A percentile compares a stretch with the other conserved stretches of the same genome.
phyloP scores from a whole-genome alignment of 2,888 invertebrate genomes.

The Drosophila bunnanda region DNA sequence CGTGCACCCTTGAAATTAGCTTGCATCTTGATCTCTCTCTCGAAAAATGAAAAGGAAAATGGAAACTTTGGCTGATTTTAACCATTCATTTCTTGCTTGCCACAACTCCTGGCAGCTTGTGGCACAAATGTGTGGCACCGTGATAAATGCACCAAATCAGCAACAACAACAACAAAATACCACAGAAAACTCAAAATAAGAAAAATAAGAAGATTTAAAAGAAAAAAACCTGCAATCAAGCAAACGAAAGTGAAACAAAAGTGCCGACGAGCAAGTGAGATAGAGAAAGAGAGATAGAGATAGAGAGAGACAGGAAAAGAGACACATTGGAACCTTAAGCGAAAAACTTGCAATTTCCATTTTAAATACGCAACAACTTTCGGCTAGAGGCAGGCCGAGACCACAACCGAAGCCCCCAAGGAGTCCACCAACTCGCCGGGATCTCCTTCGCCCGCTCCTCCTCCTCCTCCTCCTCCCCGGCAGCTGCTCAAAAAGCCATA shows the following conservation, averaged over 20 bases:
- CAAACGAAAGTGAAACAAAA: conserved; percentile 81
- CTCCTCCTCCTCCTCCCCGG: conserved; percentile 1
- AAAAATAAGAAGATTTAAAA: conserved; percentile 3
- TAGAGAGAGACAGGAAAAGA: conserved; percentile 8
- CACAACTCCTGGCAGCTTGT: conserved; percentile 51
- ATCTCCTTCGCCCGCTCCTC: conserved; percentile 1
- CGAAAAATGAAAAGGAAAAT: conserved; percentile 72
- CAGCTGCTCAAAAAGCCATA: conserved; percentile 19
- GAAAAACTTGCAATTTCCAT: conserved; percentile 79
- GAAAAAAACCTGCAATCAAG: conserved; percentile 73
- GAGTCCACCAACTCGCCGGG: conserved; percentile 18
- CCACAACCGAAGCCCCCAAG: conserved; percentile 21
- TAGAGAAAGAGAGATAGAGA: conserved; percentile 2
- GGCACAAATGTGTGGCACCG: conserved; percentile 70
- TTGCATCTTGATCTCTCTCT: conserved; percentile 3
- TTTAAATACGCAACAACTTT: conserved; percentile 78
- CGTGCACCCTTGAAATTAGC: conserved; percentile 26
- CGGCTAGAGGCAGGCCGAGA: conserved; percentile 65
- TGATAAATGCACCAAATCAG: conserved; percentile 69
- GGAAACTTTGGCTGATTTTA: conserved; percentile 64
- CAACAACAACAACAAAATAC: conserved; percentile 7
- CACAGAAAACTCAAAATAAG: conserved; percentile 25
- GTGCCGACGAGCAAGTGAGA: conserved; percentile 51
- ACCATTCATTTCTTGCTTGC: conserved; percentile 24
- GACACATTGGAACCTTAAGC: conserved; percentile 37